These are phyloP conservation scores for Sminthurinus aureus DNA, from an alignment of 2,888 invertebrate genomes.

Conservation along the genomic window DNA sequence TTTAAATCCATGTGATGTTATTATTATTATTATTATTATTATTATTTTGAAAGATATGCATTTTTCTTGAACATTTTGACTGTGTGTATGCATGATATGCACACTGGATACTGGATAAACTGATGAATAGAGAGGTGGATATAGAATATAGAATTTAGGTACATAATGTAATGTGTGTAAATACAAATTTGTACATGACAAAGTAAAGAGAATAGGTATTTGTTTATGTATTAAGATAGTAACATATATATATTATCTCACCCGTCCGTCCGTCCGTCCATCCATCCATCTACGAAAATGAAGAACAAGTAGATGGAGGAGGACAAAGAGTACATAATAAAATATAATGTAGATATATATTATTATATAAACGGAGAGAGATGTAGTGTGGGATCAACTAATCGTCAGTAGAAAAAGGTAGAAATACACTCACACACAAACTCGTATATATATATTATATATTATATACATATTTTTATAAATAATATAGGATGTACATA, in stretches of 20 bases:
- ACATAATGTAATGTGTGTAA: neutral
- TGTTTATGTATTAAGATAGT: neutral
- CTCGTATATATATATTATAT: too few relatives aligned
- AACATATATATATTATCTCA: too few relatives aligned
- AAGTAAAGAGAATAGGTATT: neutral
- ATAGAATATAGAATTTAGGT: too few relatives aligned
- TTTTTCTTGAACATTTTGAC: neutral
- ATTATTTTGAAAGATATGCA: neutral
- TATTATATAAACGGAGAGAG: neutral
- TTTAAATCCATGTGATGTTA: neutral
- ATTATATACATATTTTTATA: too few relatives aligned
- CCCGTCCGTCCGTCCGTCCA: too few relatives aligned
- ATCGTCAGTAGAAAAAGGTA: slow-evolving; percentile 10
- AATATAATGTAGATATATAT: neutral
- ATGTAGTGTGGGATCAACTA: slow-evolving; percentile 7
- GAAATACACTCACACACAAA: neutral
- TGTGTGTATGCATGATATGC: neutral
- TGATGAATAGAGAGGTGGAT: too few relatives aligned
- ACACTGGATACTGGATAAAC: too few relatives aligned
- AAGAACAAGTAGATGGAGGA: neutral
- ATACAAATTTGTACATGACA: neutral
- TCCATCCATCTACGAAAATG: too few relatives aligned
- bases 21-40: slow-evolving; percentile 1
- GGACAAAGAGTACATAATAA: neutral
- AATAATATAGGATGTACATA: too few relatives aligned